Base-by-base conservation (phyloP, 2,797 vertebrate species). In the Zalophus californianus region DNA sequence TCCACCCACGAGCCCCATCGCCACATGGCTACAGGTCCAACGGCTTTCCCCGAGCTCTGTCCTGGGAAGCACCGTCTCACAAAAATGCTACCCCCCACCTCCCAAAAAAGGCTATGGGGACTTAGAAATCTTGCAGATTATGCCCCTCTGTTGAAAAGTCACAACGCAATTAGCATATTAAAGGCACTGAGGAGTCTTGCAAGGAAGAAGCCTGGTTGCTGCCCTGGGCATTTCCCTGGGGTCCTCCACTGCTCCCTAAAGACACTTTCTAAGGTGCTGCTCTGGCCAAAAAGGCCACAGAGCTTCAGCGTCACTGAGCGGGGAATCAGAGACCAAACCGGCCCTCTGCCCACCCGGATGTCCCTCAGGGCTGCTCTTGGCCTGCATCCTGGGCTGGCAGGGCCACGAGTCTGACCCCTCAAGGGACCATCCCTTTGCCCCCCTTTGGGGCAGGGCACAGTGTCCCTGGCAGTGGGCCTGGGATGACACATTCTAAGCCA, bases 1-100 rank as follows among this genome's bases (percentile, higher is more conserved):
- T 85, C 50, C n/a, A 27, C 7, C 0, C 7, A 10, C 13, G 0
- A 38, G 16, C 29, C 25, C 91, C 18, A 2, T 20, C 13, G 3
- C 35, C 25, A 23, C 0, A 5, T 6, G 0, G 3, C 21, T 1
- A 15, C 29, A 0, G 2, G 16, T 32, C 58, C 7, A 29, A 3
- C 6, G 32, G 90, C 62, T 14, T 50, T 68, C 52, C 64, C 38
- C 32, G 29, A 56, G 48, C 84, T 29, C 8, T 3, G 68, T 7
- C 21, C 68, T 0, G 10, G 77, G 32, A 29, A 78, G 27, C 16
- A 32, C 20, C 7, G 44, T 23, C 29, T 72, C 44, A 18, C 13
- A 32, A 80, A 77, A 79, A 75, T 27, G 52, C 41, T 23, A 1
- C 44, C 54, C 54, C 12, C 44, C 5, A 0, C 4, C 1, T 27